Evolutionary conservation across 1,140 invertebrate species (phyloP), one percentile per base, ranked within the genome.

Genomic region (Sminthurinus signatus): DNA sequence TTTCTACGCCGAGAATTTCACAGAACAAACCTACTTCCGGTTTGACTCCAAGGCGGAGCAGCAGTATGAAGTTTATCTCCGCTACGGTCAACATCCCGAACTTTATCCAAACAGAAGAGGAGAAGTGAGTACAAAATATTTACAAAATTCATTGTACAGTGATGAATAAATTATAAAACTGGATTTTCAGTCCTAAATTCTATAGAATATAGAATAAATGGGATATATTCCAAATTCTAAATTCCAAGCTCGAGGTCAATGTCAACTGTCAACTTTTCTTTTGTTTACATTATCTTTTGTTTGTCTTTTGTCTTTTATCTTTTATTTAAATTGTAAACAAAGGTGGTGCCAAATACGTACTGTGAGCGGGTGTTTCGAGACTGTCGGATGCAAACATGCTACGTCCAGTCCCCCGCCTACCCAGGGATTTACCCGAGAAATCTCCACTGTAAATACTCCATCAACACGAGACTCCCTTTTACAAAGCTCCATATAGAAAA

Each of bases 401-500:
- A 91, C 76, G 90, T 94, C 1, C 91, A 94, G 75, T 91, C 88
- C 8, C 91, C 91, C 1, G 91, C 89, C 0, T 94, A 90, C 76
- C 92, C 92, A 3, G 91, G 91, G 12, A 85, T 94, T 2, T 95
- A 95, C 77, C 91, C 91, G 0, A 81, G 91, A 25, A 89, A 90
- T 72, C 80, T 94, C 21, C 89, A 91, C 73, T 95, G 92, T 81
- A 86, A 88, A 73, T 93, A 93, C 74, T 86, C 88, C 72, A 80
- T 94, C 31, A 92, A 91, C 76, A 93, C 89, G 0, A 79, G 89
- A 32, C 81, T 88, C 71, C 89, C 89, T 1, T 93, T 89, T 77
- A 93, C 93, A 70, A 93, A 93, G 76, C 80, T 94, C 36, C 92
- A 93, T 78, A 90, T 92, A 69, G 89, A 93, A 75, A 92, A 93